phyloP scores from a whole-genome alignment of 2,797 vertebrate genomes.

The Phrynocephalus vlangalii region DNA sequence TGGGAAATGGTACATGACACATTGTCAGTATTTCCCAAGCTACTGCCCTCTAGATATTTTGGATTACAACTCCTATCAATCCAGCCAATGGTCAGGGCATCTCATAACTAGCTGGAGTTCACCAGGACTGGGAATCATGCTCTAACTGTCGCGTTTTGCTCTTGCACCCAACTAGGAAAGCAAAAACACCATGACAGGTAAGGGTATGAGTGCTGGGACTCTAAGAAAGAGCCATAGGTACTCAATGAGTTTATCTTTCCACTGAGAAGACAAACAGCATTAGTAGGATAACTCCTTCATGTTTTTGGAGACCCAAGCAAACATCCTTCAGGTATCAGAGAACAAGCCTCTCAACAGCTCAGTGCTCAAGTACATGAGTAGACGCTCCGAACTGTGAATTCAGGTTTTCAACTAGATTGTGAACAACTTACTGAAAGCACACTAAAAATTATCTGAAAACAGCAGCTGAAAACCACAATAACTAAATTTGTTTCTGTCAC shows the following conservation, averaged over 20 bases:
- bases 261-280: not conserved
- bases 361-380: not conserved
- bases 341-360: not conserved
- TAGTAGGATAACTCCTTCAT: not conserved
- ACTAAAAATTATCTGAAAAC: slow-evolving; percentile 26
- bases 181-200: not conserved
- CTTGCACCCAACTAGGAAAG: not conserved
- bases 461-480: slow-evolving; percentile 19
- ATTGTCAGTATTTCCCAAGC: not conserved
- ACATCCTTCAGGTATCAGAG: not conserved
- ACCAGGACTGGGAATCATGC: not conserved
- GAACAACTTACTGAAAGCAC: not conserved
- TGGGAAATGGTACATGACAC: not conserved
- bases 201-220: not conserved
- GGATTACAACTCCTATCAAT: not conserved
- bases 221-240: not conserved
- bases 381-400: slow-evolving; percentile 12
- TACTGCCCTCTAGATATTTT: not conserved
- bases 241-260: too few species aligned
- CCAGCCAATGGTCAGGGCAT: not conserved
- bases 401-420: slow-evolving; percentile 29
- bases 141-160: not conserved
- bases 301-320: not conserved
- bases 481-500: slow-evolving; percentile 35
- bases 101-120: not conserved